Evolutionary conservation across 2,113 vertebrate genomes (phyloP).

Genomic region (Myiozetetes cayanensis): DNA sequence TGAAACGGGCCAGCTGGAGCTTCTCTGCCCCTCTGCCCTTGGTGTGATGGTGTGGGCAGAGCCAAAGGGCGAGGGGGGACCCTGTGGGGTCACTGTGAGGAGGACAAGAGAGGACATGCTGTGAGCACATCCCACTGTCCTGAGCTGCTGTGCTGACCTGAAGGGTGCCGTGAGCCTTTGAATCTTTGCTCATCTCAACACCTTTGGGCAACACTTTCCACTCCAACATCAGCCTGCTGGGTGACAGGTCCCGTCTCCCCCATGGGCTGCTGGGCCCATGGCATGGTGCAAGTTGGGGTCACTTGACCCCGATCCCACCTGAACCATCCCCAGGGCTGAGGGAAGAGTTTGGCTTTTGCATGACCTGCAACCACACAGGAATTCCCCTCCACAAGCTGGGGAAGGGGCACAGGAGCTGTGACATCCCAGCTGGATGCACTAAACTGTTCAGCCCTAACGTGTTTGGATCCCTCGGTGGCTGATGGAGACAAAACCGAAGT

Average conservation of each 20-base stretch:
- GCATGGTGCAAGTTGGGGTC: accelerated
- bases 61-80: neutral
- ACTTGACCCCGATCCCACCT: neutral
- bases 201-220: neutral
- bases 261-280: accelerated
- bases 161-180: neutral
- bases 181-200: neutral
- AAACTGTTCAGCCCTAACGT: neutral
- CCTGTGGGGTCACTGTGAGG: accelerated
- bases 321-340: neutral
- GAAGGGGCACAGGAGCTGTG: neutral
- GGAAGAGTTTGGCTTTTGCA: neutral
- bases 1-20: neutral
- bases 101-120: neutral
- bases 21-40: neutral
- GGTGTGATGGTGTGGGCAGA: accelerated
- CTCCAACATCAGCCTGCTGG: neutral
- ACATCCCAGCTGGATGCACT: neutral
- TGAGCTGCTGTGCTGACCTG: neutral
- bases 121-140: accelerated
- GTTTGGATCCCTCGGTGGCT: neutral
- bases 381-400: neutral
- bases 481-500: neutral
- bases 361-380: accelerated
- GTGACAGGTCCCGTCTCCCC: neutral